A percentile compares a stretch with the other conserved stretches of the same genome.
Evolutionary conservation across 2,113 vertebrate genomes (phyloP).

Genomic region (Panthera tigris): DNA sequence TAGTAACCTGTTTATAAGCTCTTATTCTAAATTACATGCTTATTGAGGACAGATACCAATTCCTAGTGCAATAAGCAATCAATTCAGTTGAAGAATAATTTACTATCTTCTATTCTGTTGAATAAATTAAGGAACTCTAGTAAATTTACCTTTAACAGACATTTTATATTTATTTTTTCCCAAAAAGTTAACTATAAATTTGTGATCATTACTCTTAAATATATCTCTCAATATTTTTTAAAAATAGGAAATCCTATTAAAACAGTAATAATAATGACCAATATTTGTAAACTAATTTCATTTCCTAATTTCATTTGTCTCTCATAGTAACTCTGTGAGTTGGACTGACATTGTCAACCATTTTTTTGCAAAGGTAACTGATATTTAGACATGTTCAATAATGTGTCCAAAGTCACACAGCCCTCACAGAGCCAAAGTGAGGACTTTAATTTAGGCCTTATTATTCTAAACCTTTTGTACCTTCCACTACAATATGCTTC

Average conservation of each 20-base stretch:
- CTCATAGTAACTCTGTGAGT: background rate
- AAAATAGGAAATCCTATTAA: background rate
- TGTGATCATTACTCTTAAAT: background rate
- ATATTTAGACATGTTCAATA: background rate
- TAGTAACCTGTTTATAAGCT: background rate
- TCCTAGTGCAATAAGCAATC: background rate
- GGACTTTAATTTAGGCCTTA: background rate
- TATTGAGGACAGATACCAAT: background rate
- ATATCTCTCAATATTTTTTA: background rate
- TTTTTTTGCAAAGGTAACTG: background rate
- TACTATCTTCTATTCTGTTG: background rate
- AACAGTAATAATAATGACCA: background rate
- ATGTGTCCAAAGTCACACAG: background rate
- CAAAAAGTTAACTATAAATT: background rate
- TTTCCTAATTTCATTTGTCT: background rate
- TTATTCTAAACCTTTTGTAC: background rate
- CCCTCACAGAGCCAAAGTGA: background rate
- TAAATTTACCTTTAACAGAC: background rate
- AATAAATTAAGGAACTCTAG: background rate
- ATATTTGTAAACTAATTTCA: background rate
- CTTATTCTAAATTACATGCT: constrained; percentile 5
- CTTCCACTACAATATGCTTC: background rate
- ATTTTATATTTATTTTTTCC: background rate
- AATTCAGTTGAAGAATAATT: background rate
- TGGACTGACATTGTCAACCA: background rate